Evolutionary conservation across 2,888 invertebrate species (phyloP).

Genomic region (Orchesella flavescens): DNA sequence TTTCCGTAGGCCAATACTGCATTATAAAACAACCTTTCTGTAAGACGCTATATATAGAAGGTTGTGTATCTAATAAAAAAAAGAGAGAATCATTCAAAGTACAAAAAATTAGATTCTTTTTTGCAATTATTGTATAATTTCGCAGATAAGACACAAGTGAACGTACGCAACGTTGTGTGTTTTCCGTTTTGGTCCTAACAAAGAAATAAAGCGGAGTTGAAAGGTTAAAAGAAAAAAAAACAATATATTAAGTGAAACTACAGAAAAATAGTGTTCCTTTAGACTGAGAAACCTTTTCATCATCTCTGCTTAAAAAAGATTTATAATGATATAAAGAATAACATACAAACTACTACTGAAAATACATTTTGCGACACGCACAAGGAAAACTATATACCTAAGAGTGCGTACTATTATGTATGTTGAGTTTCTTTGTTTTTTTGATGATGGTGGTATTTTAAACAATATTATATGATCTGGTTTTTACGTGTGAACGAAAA

Average conservation of each 20-base stretch:
- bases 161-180: background rate
- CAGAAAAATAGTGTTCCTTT: slow-evolving; percentile 57
- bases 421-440: background rate
- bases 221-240: background rate
- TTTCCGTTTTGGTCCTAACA: slow-evolving; percentile 17
- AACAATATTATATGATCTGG: slow-evolving; percentile 33
- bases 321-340: background rate
- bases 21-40: background rate
- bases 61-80: background rate
- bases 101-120: slow-evolving; percentile 25
- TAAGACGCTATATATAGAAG: background rate
- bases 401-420: too few species aligned
- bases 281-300: slow-evolving; percentile 46
- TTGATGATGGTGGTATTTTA: slow-evolving; percentile 16
- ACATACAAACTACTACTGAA: too few species aligned
- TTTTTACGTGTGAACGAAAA: slow-evolving; percentile 12
- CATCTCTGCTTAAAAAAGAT: slow-evolving; percentile 47
- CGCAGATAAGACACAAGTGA: too few species aligned
- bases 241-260: slow-evolving; percentile 8
- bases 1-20: background rate
- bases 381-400: too few species aligned
- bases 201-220: background rate
- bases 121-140: too few species aligned
- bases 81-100: slow-evolving; percentile 23
- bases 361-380: too few species aligned